Base-by-base conservation (phyloP, 1,140 invertebrate species). In the Bombus superbus region DNA sequence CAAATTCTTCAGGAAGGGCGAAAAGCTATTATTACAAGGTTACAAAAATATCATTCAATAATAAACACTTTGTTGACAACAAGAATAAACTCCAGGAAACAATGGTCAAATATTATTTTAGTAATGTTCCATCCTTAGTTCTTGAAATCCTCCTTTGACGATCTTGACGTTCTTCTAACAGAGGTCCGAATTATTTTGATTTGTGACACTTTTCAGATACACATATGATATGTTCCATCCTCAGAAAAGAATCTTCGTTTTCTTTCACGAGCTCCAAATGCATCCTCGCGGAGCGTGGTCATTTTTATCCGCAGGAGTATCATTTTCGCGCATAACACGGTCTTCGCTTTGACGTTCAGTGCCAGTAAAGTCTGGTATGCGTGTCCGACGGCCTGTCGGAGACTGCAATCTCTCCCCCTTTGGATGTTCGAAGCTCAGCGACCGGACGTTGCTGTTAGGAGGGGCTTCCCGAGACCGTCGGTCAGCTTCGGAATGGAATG, bases 321-420 rank as follows among this genome's bases (percentile, higher is more conserved):
- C 73, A 75, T 75, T 75, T 75, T 53, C 73, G 35, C 53, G 35
- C 11, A 32, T n/a, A 62, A 22, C 80, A 82, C 77, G 86, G 80
- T 89, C 88, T 86, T 88, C 86, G 82, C 78, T 89, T 91, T 73
- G 77, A 89, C 86, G 85, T 90, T 89, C 86, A 59, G 64, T 73
- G 86, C 90, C 86, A 64, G 64, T 76, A 87, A 78, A 83, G 85
- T 80, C 87, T 78, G 91, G 93, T 93, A 93, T 94, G 93, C 91
- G 91, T 85, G 91, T 90, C 93, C 93, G 91, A 92, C 92, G 92
- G 91, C 78, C 86, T 92, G 92, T 91, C 90, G 86, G 85, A 86
- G 88, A 87, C 90, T 92, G 92, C 93, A 92, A 94, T 94, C 93
- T 93, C 92, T 91, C 92, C 92, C 93, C 93, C 91, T 93, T 87